A percentile compares a stretch with the other conserved stretches of the same genome.
phyloP scores from a whole-genome alignment of 2,113 vertebrate species.

The Chlamydotis undulata region DNA sequence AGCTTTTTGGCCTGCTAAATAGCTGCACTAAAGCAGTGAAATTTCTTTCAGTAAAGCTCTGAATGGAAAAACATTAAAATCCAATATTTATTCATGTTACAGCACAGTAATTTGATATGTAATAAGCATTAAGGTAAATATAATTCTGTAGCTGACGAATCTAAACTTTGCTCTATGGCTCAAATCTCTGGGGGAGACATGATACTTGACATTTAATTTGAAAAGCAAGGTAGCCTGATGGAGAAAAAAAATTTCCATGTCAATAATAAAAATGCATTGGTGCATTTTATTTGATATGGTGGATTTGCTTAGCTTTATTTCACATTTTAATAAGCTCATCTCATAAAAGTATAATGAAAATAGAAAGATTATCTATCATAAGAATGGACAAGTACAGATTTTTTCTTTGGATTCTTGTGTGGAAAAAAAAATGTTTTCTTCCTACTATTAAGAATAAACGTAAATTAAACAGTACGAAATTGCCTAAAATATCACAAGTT shows the following conservation, averaged over 20 bases:
- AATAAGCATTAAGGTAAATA: constrained; percentile 67
- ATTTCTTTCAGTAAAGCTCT: constrained; percentile 20
- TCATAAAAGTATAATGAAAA: constrained; percentile 77
- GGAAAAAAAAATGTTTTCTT: constrained; percentile 65
- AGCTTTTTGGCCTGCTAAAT: not conserved
- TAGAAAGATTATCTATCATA: constrained; percentile 70
- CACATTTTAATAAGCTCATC: constrained; percentile 76
- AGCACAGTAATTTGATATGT: constrained; percentile 42
- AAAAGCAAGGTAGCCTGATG: constrained; percentile 53
- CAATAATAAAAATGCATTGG: constrained; percentile 30
- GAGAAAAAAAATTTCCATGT: constrained; percentile 26
- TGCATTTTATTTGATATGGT: constrained; percentile 70
- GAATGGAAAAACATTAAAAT: constrained; percentile 47
- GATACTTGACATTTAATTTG: constrained; percentile 74
- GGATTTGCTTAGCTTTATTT: constrained; percentile 72
- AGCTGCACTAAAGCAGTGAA: not conserved
- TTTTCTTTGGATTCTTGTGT: constrained; percentile 24
- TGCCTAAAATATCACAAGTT: constrained; percentile 63
- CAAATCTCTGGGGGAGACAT: constrained; percentile 36
- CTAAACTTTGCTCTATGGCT: constrained; percentile 64
- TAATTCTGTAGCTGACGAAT: constrained; percentile 11
- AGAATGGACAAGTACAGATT: constrained; percentile 18
- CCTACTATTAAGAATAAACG: constrained; percentile 56
- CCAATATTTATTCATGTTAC: constrained; percentile 55
- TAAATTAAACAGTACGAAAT: constrained; percentile 68